phyloP scores from a whole-genome alignment of 2,797 vertebrate species.

The Peromyscus eremicus region DNA sequence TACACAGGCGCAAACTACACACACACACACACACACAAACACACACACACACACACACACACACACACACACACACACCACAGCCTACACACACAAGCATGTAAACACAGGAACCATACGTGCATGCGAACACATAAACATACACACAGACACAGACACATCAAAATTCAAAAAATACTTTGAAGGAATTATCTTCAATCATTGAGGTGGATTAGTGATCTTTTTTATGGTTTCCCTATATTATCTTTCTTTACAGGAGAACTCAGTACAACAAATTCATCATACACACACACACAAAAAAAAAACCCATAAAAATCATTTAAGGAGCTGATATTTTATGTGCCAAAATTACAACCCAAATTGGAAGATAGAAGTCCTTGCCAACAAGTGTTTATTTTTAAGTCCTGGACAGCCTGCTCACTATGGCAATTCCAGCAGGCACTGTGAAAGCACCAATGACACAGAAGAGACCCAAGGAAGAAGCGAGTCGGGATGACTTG shows the following conservation, averaged over 20 bases:
- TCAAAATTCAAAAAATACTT: background rate
- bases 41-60: background rate
- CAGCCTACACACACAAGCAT: background rate
- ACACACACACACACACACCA: background rate
- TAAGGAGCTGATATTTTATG: conserved; percentile 36
- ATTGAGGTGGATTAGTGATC: conserved; percentile 21
- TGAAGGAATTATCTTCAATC: background rate
- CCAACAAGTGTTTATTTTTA: conserved; percentile 71
- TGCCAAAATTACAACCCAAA: conserved; percentile 62
- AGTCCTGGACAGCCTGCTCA: conserved; percentile 35
- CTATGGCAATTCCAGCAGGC: conserved; percentile 17
- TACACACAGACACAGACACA: background rate
- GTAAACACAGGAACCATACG: background rate
- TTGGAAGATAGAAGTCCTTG: conserved; percentile 22
- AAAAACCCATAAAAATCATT: conserved; percentile 5
- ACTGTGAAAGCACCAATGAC: conserved; percentile 15
- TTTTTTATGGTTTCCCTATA: background rate
- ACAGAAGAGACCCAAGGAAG: background rate
- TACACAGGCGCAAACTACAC: background rate
- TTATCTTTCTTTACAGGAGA: background rate
- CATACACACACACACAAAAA: background rate
- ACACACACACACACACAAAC: background rate
- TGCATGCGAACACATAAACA: background rate
- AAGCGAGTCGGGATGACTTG: background rate
- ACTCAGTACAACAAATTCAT: conserved; percentile 17